These are phyloP conservation scores for Prosapia bicincta DNA, from an alignment of 2,888 invertebrate species.

Conservation along the genomic window DNA sequence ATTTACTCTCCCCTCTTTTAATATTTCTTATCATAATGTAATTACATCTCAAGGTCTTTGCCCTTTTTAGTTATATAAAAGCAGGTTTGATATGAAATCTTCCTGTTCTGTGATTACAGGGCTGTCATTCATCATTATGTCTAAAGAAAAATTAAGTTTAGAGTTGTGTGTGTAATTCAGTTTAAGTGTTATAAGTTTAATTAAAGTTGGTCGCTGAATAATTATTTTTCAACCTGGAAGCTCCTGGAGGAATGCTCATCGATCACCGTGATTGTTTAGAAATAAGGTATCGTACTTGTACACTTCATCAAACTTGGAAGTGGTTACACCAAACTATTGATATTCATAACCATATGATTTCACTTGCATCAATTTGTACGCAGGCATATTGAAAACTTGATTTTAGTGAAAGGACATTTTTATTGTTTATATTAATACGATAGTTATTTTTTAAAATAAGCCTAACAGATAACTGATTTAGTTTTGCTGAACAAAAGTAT, in stretches of 20 bases:
- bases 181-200: neutral
- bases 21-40: neutral
- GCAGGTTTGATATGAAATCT: neutral
- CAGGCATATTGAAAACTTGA: neutral
- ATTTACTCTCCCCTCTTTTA: neutral
- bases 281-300: constrained; percentile 83
- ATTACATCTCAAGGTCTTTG: neutral
- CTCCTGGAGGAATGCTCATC: constrained; percentile 54
- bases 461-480: constrained; percentile 3
- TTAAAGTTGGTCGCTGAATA: neutral
- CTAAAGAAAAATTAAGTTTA: neutral
- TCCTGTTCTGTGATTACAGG: neutral
- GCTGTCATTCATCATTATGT: neutral
- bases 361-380: constrained; percentile 37
- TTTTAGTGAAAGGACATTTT: neutral
- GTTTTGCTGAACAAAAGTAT: constrained; percentile 4
- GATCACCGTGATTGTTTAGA: constrained; percentile 75
- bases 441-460: constrained; percentile 15
- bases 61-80: neutral
- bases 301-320: constrained; percentile 86
- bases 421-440: neutral
- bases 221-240: neutral
- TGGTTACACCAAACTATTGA: constrained; percentile 89
- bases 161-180: neutral
- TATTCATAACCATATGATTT: constrained; percentile 80